These are phyloP conservation scores for Sminthurides aquaticus DNA, from an alignment of 2,888 invertebrate species.

Conservation along the genomic window DNA sequence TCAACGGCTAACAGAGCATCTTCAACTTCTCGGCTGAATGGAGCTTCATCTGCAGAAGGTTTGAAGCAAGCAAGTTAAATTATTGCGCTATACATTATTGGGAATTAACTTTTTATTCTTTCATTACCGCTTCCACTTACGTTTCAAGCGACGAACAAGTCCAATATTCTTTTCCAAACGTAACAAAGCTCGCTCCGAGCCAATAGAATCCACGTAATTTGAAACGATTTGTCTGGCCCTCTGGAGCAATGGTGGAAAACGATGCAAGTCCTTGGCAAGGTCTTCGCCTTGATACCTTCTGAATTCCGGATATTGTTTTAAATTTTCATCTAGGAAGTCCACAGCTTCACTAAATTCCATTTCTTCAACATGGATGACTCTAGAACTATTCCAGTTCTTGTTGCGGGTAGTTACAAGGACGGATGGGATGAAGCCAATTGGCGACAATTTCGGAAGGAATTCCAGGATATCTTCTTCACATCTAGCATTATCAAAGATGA, in stretches of 20 bases:
- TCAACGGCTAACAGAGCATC: conserved; percentile 10
- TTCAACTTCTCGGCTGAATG: background rate
- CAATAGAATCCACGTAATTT: background rate
- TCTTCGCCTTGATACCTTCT: conserved; percentile 14
- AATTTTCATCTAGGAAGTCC: conserved; percentile 6
- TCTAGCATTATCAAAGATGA: conserved; percentile 15
- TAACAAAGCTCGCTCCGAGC: conserved; percentile 14
- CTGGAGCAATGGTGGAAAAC: conserved; percentile 17
- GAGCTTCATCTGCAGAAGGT: background rate
- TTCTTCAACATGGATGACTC: conserved; percentile 4
- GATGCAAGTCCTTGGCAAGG: conserved; percentile 16
- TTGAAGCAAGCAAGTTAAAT: too few relatives aligned
- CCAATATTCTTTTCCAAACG: conserved; percentile 17
- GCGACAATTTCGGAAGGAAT: conserved; percentile 13
- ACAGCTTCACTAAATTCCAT: conserved; percentile 18
- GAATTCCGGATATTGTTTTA: conserved; percentile 11
- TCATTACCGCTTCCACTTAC: conserved; percentile 8
- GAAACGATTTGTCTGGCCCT: conserved; percentile 11
- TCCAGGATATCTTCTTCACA: conserved; percentile 14
- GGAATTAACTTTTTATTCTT: background rate
- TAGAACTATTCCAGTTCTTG: conserved; percentile 17
- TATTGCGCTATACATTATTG: too few relatives aligned
- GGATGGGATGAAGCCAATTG: conserved; percentile 13
- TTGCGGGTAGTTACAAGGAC: conserved; percentile 8
- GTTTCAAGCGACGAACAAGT: conserved; percentile 15